phyloP scores from a whole-genome alignment of 2,888 invertebrate genomes.

The Meghimatium bilineatum region DNA sequence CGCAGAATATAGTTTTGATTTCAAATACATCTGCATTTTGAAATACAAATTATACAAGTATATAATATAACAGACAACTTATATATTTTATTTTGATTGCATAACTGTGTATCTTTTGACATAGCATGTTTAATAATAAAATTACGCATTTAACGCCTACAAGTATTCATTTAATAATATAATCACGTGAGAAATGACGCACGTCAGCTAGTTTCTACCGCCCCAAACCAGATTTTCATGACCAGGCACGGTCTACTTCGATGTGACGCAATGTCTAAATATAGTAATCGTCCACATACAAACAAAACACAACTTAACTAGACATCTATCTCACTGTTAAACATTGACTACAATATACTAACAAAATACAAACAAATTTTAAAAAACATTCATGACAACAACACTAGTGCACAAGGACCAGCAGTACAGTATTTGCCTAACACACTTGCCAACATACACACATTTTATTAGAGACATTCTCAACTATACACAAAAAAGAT shows the following conservation, averaged over 20 bases:
- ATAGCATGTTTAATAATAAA: not conserved
- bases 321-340: too few species aligned
- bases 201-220: not conserved
- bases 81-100: not conserved
- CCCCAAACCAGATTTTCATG: not conserved
- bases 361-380: too few species aligned
- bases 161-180: not conserved
- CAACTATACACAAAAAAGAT: too few species aligned
- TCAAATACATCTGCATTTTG: not conserved
- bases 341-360: too few species aligned
- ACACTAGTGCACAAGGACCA: too few species aligned
- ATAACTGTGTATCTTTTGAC: not conserved
- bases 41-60: not conserved
- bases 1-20: not conserved
- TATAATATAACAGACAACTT: not conserved
- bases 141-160: not conserved
- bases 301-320: too few species aligned
- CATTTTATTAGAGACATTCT: too few species aligned
- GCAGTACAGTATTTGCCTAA: too few species aligned
- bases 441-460: too few species aligned
- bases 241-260: not conserved
- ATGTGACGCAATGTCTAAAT: too few species aligned
- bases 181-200: slow-evolving; percentile 1
- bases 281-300: too few species aligned
- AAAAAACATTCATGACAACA: too few species aligned